Conservation (phyloP, 1,140 invertebrate species). For the Micrasema minimum region DNA sequence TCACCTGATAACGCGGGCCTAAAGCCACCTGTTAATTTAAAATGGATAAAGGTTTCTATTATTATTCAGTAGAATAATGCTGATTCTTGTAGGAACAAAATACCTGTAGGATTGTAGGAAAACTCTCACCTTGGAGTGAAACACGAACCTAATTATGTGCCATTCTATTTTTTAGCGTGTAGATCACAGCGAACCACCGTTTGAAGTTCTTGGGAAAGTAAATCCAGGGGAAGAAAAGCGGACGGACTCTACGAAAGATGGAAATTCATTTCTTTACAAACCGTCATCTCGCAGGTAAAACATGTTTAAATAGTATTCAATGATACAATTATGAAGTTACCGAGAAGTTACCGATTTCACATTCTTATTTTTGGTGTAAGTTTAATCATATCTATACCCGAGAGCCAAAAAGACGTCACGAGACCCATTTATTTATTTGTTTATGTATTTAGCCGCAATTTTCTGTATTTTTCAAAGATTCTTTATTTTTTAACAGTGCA, state of each 20-base stretch:
- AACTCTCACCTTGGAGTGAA: background rate
- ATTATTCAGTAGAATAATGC: slow-evolving; percentile 22
- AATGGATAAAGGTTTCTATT: slow-evolving; percentile 36
- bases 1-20: slow-evolving; percentile 21
- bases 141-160: background rate
- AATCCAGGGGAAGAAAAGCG: slow-evolving; percentile 15
- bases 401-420: too few species aligned
- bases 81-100: background rate
- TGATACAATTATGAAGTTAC: background rate
- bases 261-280: slow-evolving; percentile 30
- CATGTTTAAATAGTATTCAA: background rate
- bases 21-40: slow-evolving; percentile 36
- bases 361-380: too few species aligned
- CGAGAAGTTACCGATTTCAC: too few species aligned
- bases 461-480: too few species aligned
- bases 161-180: slow-evolving; percentile 18
- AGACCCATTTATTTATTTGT: too few species aligned
- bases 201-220: slow-evolving; percentile 8
- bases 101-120: background rate
- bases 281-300: slow-evolving; percentile 36
- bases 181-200: slow-evolving; percentile 16
- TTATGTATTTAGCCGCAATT: too few species aligned
- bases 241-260: background rate
- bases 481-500: too few species aligned
- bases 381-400: too few species aligned